These are phyloP conservation scores for Tiliacea aurago DNA, from an alignment of 2,888 invertebrate genomes.

Conservation along the genomic window DNA sequence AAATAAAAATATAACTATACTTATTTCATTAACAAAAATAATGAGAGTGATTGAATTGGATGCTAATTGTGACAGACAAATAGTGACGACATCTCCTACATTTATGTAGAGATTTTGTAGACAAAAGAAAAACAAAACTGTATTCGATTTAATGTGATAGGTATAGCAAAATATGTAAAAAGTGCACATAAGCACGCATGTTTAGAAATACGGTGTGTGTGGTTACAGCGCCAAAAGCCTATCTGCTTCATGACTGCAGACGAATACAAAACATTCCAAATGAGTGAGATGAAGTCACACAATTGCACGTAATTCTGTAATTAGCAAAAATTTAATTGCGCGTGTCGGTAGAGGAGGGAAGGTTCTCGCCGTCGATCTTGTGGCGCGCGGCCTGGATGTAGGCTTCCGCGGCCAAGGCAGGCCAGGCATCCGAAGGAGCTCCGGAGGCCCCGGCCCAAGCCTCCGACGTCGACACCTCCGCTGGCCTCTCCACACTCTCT, in stretches of 20 bases:
- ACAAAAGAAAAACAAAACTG: neutral
- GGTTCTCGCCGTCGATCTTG: conserved; percentile 87
- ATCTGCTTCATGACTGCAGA: neutral
- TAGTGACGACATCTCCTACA: conserved; percentile 3
- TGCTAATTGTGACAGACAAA: neutral
- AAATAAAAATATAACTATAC: conserved; percentile 26
- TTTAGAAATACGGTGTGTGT: neutral
- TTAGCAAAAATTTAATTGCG: conserved; percentile 78
- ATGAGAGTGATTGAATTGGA: conserved; percentile 19
- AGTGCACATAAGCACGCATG: neutral
- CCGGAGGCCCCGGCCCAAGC: conserved; percentile 77
- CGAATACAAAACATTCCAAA: conserved; percentile 7
- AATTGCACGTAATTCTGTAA: conserved; percentile 9
- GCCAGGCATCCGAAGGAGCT: conserved; percentile 79
- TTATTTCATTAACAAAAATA: conserved; percentile 22
- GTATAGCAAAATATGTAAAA: neutral
- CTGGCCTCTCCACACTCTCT: conserved; percentile 82
- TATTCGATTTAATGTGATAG: neutral
- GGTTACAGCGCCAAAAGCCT: neutral
- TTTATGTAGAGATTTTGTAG: neutral
- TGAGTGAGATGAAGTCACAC: conserved; percentile 10
- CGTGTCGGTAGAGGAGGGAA: conserved; percentile 87
- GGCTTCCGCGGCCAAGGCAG: conserved; percentile 82
- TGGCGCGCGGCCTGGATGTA: conserved; percentile 85
- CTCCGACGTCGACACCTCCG: conserved; percentile 87